Evolutionary conservation across 53 echinoderm and acorn worm species (phyloP).

Genomic region (Crossaster papposus): DNA sequence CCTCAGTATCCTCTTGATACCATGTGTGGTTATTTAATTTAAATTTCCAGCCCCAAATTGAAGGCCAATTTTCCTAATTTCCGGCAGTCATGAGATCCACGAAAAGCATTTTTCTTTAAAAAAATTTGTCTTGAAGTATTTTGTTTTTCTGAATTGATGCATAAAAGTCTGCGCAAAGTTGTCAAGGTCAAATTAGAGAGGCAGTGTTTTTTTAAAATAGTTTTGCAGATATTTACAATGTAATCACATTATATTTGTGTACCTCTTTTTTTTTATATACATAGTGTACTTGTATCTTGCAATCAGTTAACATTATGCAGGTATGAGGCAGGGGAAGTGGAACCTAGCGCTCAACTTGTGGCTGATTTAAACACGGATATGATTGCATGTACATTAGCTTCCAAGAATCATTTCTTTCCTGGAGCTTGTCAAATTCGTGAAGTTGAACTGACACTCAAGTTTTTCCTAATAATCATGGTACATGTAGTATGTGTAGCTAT

Average conservation of each 20-base stretch:
- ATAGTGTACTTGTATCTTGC: too few species aligned
- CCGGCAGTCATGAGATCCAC: slow-evolving; percentile 22
- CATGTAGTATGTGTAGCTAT: too few species aligned
- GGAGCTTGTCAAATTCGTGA: not conserved
- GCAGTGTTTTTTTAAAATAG: not conserved
- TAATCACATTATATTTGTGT: too few species aligned
- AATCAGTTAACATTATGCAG: not conserved
- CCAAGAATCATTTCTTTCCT: not conserved
- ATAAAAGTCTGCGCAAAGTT: not conserved
- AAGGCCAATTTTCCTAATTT: slow-evolving; percentile 56
- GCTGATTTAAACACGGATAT: not conserved
- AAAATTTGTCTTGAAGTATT: not conserved
- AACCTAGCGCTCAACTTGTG: not conserved
- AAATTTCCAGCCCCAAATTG: slow-evolving; percentile 56
- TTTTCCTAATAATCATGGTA: not conserved
- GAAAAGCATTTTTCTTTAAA: not conserved
- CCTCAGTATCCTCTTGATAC: slow-evolving; percentile 35
- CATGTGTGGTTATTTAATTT: slow-evolving; percentile 35
- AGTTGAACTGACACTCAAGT: not conserved
- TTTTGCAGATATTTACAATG: too few species aligned
- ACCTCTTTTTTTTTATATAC: too few species aligned
- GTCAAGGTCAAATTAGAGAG: slow-evolving; percentile 28
- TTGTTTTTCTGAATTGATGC: not conserved
- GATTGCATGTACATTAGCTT: not conserved
- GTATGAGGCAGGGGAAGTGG: not conserved